Base-by-base conservation (phyloP, 2,888 invertebrate genomes). In the Oligia latruncula region DNA sequence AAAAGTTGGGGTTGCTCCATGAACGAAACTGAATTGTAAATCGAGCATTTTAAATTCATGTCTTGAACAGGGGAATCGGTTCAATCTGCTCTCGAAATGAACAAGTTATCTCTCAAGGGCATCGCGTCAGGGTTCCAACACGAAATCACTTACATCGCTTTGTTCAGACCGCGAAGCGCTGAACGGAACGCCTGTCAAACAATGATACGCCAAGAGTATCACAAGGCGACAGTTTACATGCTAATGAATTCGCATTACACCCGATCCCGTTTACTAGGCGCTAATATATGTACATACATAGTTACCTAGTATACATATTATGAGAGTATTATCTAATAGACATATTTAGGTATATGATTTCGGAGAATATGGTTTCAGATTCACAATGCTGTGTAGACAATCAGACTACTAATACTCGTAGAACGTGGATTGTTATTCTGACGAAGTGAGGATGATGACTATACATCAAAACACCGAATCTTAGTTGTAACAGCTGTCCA, bases 61-160 rank as follows among this genome's bases (percentile, higher is more conserved):
- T 92, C 93, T 93, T 93, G 92, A 92, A 91, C 90, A 82, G 75
- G 84, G 86, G 86, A 90, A 92, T 90, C 86, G 90, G 88, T 92
- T 90, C 91, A 92, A 92, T 92, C 91, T 90, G 91, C 90, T 91
- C 89, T 87, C 87, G 89, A 90, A 92, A 92, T 90, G 92, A 91
- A 91, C 90, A 89, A 91, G 91, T 91, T 93, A 92, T 92, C 92
- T 93, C 90, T 86, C 91, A 91, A 92, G 92, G 92, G 89, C 89
- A 92, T 91, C 90, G 82, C 87, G 89, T 90, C 89, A 88, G 87
- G 89, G 90, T 86, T 88, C 88, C 84, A 90, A 90, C 92, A 92
- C 91, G 91, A 91, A 93, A 93, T 93, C 93, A 92, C 91, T 93
- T 92, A 93, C 88, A 83, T 85, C 76, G 88, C 86, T 89, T 90